Conservation (phyloP, 2,888 invertebrate species). For the Apoderus coryli region DNA sequence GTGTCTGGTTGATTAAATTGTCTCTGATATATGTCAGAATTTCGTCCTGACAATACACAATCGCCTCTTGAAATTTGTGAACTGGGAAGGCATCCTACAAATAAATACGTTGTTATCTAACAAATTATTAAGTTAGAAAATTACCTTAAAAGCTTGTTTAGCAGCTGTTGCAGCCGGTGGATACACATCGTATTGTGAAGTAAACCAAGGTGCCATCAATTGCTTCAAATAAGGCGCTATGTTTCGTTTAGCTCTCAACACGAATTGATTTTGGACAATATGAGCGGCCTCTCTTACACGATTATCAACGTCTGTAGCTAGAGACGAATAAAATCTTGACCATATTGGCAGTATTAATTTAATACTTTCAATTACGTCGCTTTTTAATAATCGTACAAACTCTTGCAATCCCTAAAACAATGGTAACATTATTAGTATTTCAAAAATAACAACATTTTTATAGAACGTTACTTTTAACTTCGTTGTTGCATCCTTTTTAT, state of each 20-base stretch:
- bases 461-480: constrained; percentile 67
- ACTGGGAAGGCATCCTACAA: constrained; percentile 60
- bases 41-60: constrained; percentile 70
- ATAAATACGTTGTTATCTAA: constrained; percentile 5
- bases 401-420: constrained; percentile 61
- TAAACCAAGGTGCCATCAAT: constrained; percentile 72
- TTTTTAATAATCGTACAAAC: constrained; percentile 52
- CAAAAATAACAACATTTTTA: constrained; percentile 1
- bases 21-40: constrained; percentile 59
- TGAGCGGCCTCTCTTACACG: constrained; percentile 70
- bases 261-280: constrained; percentile 54
- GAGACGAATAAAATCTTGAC: constrained; percentile 62
- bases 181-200: constrained; percentile 72
- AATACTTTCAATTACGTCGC: constrained; percentile 48
- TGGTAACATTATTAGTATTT: background rate
- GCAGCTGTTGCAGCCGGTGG: constrained; percentile 70
- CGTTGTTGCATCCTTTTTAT: constrained; percentile 81
- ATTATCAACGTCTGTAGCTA: constrained; percentile 68
- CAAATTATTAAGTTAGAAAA: constrained; percentile 1
- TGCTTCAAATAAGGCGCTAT: constrained; percentile 66
- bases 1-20: constrained; percentile 47
- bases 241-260: constrained; percentile 53
- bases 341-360: constrained; percentile 65
- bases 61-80: constrained; percentile 62
- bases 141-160: constrained; percentile 45